Conservation (phyloP, 2,888 invertebrate species). For the Operophtera brumata region DNA sequence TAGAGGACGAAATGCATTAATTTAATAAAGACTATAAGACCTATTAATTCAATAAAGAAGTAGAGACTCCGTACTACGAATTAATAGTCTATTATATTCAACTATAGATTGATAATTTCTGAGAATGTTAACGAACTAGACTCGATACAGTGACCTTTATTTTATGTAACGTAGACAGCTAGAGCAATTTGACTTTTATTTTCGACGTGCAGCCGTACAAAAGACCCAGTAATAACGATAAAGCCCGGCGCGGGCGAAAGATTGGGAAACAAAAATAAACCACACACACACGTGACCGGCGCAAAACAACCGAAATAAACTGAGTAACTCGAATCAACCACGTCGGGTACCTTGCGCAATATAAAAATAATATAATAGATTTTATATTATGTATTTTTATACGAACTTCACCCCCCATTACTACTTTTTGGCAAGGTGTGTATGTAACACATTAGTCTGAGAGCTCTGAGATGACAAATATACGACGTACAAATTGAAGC, state of each 20-base stretch:
- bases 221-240: conserved; percentile 17
- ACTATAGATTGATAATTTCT: background rate
- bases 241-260: conserved; percentile 34
- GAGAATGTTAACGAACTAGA: background rate
- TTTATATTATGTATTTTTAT: conserved; percentile 28
- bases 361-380: conserved; percentile 33
- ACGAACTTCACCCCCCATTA: conserved; percentile 39
- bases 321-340: conserved; percentile 45
- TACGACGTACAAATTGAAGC: conserved; percentile 10
- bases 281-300: conserved; percentile 50
- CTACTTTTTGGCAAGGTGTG: conserved; percentile 43
- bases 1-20: conserved; percentile 38
- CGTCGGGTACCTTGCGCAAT: conserved; percentile 44
- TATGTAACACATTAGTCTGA: conserved; percentile 1
- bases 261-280: conserved; percentile 61
- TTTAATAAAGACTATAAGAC: background rate
- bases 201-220: conserved; percentile 23
- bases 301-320: conserved; percentile 55
- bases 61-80: background rate
- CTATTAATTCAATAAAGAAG: conserved; percentile 20
- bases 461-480: conserved; percentile 3
- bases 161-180: conserved; percentile 17
- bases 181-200: conserved; percentile 30
- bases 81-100: background rate
- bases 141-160: background rate